Conservation (phyloP, 2,797 vertebrate genomes). For the Sebastes oblongus region DNA sequence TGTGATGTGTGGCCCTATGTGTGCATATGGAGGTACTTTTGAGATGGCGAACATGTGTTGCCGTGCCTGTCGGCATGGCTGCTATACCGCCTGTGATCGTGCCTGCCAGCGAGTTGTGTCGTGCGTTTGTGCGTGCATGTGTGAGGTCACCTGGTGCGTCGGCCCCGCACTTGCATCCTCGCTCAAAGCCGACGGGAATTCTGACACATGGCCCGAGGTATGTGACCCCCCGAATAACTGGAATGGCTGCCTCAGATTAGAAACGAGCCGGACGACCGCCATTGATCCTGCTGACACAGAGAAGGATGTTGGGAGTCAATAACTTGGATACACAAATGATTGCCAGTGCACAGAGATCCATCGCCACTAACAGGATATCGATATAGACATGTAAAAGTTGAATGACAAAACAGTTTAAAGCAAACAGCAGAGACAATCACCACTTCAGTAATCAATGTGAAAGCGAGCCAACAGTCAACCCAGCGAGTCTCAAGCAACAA, state of each 20-base stretch:
- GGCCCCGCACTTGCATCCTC: constrained; percentile 35
- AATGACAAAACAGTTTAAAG: constrained; percentile 64
- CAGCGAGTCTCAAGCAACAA: constrained; percentile 37
- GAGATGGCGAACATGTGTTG: constrained; percentile 41
- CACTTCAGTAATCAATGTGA: constrained; percentile 63
- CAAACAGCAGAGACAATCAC: constrained; percentile 55
- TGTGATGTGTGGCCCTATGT: constrained; percentile 26
- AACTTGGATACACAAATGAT: constrained; percentile 30
- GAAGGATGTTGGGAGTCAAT: constrained; percentile 57
- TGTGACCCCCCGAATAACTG: constrained; percentile 62
- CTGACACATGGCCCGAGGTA: constrained; percentile 55
- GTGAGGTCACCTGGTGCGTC: constrained; percentile 37
- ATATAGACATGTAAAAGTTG: constrained; percentile 60
- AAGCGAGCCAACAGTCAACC: constrained; percentile 43
- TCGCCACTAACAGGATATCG: constrained; percentile 54
- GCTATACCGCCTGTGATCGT: background rate
- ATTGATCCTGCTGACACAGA: constrained; percentile 64
- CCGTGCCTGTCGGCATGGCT: constrained; percentile 9
- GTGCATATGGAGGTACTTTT: constrained; percentile 32
- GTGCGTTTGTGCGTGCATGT: constrained; percentile 26
- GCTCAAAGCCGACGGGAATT: constrained; percentile 58
- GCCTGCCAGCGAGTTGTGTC: constrained; percentile 2
- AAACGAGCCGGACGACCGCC: constrained; percentile 46
- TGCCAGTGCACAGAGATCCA: constrained; percentile 36
- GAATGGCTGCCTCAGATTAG: constrained; percentile 62